Evolutionary conservation across 1,140 invertebrate species (phyloP).

Genomic region (Brachionus calyciflorus): DNA sequence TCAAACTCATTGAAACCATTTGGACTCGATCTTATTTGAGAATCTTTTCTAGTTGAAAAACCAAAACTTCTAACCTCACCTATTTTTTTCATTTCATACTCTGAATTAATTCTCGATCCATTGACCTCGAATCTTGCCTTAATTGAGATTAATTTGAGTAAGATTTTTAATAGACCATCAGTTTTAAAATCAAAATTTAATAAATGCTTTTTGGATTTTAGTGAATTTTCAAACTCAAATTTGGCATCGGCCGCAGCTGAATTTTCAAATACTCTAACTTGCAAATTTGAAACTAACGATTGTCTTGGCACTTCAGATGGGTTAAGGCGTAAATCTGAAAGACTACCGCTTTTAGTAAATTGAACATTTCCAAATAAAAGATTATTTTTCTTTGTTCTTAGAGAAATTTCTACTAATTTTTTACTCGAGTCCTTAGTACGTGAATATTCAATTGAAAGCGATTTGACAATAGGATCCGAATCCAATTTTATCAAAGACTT

Average conservation of each 20-base stretch:
- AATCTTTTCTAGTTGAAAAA: background rate
- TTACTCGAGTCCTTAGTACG: background rate
- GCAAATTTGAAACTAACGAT: background rate
- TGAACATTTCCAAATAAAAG: background rate
- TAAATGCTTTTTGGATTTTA: background rate
- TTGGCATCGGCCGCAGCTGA: background rate
- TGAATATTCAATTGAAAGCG: background rate
- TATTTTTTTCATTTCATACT: constrained; percentile 38
- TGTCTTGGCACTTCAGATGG: constrained; percentile 11
- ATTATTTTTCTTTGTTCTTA: background rate
- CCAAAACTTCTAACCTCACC: constrained; percentile 21
- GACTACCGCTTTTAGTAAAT: background rate
- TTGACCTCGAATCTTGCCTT: background rate
- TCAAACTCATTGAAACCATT: constrained; percentile 30
- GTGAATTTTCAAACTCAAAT: background rate
- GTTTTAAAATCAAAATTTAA: constrained; percentile 23
- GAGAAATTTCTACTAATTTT: background rate
- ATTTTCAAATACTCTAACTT: constrained; percentile 21
- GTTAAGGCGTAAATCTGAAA: background rate
- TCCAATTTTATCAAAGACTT: constrained; percentile 23
- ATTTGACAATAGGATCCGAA: background rate
- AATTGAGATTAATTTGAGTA: background rate
- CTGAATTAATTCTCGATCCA: background rate
- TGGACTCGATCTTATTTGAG: background rate
- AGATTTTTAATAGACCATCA: constrained; percentile 3